These are phyloP conservation scores for Erpobdella octoculata DNA, from an alignment of 2,888 invertebrate species.

Conservation along the genomic window DNA sequence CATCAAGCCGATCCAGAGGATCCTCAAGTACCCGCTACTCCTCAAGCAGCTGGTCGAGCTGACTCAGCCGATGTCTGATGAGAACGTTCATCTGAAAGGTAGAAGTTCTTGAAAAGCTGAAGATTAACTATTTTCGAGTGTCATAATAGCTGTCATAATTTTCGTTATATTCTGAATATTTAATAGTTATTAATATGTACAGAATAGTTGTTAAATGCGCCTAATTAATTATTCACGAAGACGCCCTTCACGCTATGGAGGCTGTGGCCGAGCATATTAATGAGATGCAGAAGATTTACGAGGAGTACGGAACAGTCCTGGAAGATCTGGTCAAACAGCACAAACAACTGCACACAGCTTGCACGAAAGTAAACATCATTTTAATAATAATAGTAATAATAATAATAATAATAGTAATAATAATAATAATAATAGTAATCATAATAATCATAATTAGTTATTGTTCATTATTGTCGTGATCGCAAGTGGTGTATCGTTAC, in stretches of 20 bases:
- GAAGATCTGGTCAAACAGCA: constrained; percentile 67
- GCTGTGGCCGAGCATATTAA: constrained; percentile 98
- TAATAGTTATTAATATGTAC: background rate
- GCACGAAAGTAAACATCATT: constrained; percentile 75
- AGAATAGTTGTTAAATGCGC: background rate
- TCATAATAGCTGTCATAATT: no score
- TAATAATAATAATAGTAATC: no score
- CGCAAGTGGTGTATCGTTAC: no score
- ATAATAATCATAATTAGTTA: no score
- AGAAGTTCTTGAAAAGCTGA: no score
- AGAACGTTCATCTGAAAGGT: constrained; percentile 76
- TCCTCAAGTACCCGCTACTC: constrained; percentile 83
- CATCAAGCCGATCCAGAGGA: constrained; percentile 95
- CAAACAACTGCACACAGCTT: constrained; percentile 41
- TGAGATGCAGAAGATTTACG: constrained; percentile 98
- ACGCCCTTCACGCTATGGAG: constrained; percentile 90
- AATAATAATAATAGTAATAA: background rate
- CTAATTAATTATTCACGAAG: constrained; percentile 57
- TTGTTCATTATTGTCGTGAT: no score
- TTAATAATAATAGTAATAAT: background rate
- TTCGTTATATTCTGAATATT: background rate
- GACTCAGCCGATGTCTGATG: constrained; percentile 82
- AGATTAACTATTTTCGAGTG: no score
- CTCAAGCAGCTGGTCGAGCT: constrained; percentile 87
- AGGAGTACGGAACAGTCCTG: constrained; percentile 96